Base-by-base conservation (phyloP, 2,113 vertebrate genomes). In the Junco hyemalis region DNA sequence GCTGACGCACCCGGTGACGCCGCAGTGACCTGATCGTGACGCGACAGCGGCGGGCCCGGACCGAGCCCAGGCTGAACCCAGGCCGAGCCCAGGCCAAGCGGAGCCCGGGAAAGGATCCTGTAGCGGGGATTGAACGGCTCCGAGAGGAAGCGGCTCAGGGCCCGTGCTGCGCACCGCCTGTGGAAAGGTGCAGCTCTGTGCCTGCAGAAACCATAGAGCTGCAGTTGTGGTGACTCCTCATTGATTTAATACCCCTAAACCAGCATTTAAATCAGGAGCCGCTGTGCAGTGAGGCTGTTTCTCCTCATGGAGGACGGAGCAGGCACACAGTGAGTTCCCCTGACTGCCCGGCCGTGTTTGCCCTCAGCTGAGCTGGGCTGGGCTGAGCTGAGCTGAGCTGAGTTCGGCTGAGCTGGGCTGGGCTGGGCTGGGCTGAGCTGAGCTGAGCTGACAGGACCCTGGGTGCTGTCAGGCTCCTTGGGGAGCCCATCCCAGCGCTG, bases 351-450 rank as follows among this genome's bases (percentile, higher is more conserved):
- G 8, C 8, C 20, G 3, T 6, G 14, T 40, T 21, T 1, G 3
- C 47, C 36, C 38, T 57, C 47, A 44, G 38, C 38, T 38, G 38
- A 38, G 38, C 57, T 33, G 4, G 3, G 9, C 38, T 35, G 11
- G 19, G 51, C 50, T 4, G 1, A 25, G 47, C 24, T 13, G 47
- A 4, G 47, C 22, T 8, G 7, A 7, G 51, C 50, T 2, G 22
- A 1, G 22, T 12, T 24, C 1, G 6, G n/a, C 59, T 3, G 9
- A 4, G 51, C 50, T 2, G 1, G 4, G n/a, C n/a, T 50, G 48
- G 2, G 48, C 48, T 26, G 48, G 2, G 25, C 50, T 51, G 8
- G 3, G 48, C 50, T 28, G 11, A 3, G 51, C 51, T 2, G 48
- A 0, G 48, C 48, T 50, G 1, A 14, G 29, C 70, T 50, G 48